phyloP scores from a whole-genome alignment of 64 coral and sea anemone species.

The Trachythela sp. region DNA sequence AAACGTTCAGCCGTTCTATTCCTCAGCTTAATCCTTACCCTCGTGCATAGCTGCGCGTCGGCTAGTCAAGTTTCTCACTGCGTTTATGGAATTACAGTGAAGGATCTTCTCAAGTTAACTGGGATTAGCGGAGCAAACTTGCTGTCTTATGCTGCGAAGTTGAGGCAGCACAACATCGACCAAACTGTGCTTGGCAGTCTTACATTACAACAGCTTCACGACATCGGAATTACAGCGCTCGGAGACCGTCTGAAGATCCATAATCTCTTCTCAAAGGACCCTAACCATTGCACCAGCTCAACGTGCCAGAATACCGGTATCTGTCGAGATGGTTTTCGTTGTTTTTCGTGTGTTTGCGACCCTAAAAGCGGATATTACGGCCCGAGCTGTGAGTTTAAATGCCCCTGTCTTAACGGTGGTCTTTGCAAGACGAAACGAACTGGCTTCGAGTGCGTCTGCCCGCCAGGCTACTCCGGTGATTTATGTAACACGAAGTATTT shows the following conservation, averaged over 20 bases:
- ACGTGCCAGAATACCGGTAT: slow-evolving; percentile 46
- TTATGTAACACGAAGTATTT: slow-evolving; percentile 51
- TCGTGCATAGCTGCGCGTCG: no score
- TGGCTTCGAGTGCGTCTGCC: slow-evolving; percentile 52
- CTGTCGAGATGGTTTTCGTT: slow-evolving; percentile 54
- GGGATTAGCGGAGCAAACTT: slow-evolving; percentile 15
- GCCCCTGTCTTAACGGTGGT: slow-evolving; percentile 52
- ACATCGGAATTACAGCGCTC: slow-evolving; percentile 40
- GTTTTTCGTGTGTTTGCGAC: slow-evolving; percentile 37
- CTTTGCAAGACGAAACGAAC: slow-evolving; percentile 32
- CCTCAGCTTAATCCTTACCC: no score
- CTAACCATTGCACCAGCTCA: slow-evolving; percentile 34
- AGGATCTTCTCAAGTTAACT: slow-evolving; percentile 11
- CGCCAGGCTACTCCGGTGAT: slow-evolving; percentile 37
- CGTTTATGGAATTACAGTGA: no score
- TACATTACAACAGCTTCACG: slow-evolving; percentile 29
- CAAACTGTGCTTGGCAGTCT: background rate
- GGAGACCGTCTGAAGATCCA: slow-evolving; percentile 60
- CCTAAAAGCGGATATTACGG: slow-evolving; percentile 39
- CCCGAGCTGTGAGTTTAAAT: slow-evolving; percentile 39
- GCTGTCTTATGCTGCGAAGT: background rate
- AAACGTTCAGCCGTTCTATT: no score
- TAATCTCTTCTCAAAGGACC: slow-evolving; percentile 37
- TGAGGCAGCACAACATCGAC: slow-evolving; percentile 48
- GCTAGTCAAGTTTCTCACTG: no score